phyloP scores from a whole-genome alignment of 2,113 vertebrate species.

The Delphinapterus leucas region DNA sequence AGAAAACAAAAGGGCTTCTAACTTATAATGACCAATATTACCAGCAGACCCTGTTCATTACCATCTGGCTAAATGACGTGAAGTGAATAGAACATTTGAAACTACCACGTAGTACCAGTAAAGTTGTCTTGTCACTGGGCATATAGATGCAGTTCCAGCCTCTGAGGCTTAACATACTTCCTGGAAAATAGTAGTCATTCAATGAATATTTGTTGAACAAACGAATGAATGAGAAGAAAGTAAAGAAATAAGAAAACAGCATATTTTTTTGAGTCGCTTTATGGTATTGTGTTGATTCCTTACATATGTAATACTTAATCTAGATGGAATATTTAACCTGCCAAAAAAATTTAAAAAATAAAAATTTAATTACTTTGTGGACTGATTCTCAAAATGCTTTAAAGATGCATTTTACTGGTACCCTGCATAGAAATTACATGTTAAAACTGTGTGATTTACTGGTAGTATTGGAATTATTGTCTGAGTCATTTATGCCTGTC shows the following conservation, averaged over 20 bases:
- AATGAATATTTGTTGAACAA: neutral
- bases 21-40: neutral
- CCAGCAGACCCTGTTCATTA: neutral
- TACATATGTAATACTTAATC: neutral
- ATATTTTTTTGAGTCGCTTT: neutral
- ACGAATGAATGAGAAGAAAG: neutral
- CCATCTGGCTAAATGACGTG: neutral
- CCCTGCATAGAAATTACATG: neutral
- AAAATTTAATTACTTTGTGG: neutral
- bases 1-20: neutral
- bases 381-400: neutral
- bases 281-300: neutral
- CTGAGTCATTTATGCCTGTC: neutral
- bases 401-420: neutral
- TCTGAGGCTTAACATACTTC: neutral
- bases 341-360: neutral
- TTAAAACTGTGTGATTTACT: neutral
- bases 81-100: neutral
- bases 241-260: neutral
- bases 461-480: neutral
- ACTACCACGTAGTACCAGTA: neutral
- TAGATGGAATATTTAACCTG: neutral
- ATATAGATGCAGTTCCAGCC: neutral
- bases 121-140: neutral
- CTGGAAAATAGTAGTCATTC: neutral